Conservation (phyloP, 2,113 vertebrate species). For the Oenanthe oenanthe region DNA sequence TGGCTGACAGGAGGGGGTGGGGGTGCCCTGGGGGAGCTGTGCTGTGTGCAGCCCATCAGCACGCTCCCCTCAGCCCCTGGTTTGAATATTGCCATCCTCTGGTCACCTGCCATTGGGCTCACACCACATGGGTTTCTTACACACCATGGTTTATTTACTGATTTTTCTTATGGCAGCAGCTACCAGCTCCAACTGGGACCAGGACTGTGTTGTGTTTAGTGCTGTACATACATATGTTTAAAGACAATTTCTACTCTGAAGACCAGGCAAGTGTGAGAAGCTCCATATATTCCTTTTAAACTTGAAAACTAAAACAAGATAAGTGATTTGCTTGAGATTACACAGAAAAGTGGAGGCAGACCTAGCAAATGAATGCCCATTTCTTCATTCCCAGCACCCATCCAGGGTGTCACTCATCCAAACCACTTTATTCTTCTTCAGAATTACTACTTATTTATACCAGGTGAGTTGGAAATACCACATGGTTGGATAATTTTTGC, state of each 20-base stretch:
- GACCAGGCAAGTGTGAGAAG: not conserved
- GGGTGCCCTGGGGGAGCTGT: not conserved
- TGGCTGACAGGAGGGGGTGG: not conserved
- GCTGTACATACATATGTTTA: not conserved
- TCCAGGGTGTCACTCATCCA: not conserved
- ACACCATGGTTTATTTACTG: not conserved
- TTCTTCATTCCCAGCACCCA: not conserved
- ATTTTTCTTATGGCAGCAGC: not conserved
- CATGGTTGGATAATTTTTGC: not conserved
- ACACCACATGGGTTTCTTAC: not conserved
- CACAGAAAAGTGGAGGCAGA: not conserved
- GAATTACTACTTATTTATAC: not conserved
- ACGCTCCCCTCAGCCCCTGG: rapidly evolving
- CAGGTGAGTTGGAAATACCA: not conserved
- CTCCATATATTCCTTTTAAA: not conserved
- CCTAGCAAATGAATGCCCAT: not conserved
- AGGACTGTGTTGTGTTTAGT: not conserved
- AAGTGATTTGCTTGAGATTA: not conserved
- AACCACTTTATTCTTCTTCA: not conserved
- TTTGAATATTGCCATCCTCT: not conserved
- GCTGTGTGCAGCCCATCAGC: not conserved
- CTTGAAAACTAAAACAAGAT: not conserved
- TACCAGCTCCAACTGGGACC: not conserved
- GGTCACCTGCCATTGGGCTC: not conserved
- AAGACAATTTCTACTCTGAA: not conserved